Evolutionary conservation across 2,888 invertebrate genomes (phyloP).

Genomic region (Laothoe populi): DNA sequence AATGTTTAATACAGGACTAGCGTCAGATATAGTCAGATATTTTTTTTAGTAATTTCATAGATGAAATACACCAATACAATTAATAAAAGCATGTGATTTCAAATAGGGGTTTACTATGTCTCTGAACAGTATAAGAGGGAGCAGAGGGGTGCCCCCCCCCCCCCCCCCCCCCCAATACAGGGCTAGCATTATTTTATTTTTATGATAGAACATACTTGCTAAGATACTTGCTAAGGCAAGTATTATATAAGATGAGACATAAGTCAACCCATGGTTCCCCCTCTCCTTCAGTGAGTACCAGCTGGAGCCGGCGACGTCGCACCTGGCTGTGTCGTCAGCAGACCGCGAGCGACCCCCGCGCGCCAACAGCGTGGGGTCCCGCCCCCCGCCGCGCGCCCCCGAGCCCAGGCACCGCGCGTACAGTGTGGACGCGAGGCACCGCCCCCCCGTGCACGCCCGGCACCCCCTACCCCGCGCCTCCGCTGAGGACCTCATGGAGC

Average conservation of each 20-base stretch:
- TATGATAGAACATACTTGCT: no score
- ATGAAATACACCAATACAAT: no score
- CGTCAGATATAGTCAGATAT: no score
- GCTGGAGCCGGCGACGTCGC: conserved; percentile 92
- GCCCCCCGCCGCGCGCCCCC: conserved; percentile 50
- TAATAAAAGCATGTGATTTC: no score
- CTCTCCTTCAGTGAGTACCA: conserved; percentile 86
- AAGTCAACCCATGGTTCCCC: not conserved
- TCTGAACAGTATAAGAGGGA: no score
- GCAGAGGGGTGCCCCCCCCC: no score
- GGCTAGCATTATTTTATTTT: no score
- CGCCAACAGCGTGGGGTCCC: conserved; percentile 80
- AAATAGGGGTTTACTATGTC: no score
- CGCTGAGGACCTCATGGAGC: conserved; percentile 92
- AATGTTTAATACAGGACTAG: no score
- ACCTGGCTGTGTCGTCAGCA: conserved; percentile 80
- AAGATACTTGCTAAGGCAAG: no score
- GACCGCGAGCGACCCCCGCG: conserved; percentile 86
- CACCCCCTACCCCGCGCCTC: conserved; percentile 75
- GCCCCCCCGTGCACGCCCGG: conserved; percentile 36
- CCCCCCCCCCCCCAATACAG: no score
- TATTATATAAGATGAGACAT: not conserved
- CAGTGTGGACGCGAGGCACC: conserved; percentile 86
- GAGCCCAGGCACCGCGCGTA: conserved; percentile 88
- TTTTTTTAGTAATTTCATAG: no score